Conservation (phyloP, 1,140 invertebrate species). For the Drosophila miranda region DNA sequence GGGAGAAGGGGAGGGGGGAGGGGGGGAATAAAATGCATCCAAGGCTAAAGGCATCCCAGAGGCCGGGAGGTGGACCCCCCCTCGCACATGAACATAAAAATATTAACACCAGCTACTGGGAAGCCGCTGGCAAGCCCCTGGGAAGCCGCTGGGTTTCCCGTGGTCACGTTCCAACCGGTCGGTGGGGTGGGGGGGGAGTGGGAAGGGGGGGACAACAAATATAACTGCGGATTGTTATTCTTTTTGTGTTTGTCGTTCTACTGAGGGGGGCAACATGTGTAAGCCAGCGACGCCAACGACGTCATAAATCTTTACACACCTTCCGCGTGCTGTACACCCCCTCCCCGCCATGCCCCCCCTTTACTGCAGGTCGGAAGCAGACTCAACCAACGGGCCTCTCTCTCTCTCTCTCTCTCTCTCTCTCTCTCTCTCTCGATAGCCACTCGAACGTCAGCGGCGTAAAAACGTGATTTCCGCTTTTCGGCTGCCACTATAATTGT, state of each 20-base stretch:
- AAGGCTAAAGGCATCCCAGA: neutral
- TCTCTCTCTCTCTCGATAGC: constrained; percentile 24
- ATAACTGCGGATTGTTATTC: constrained; percentile 39
- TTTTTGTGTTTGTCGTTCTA: constrained; percentile 23
- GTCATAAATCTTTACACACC: constrained; percentile 72
- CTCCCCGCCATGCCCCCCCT: constrained; percentile 22
- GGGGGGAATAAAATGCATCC: constrained; percentile 33
- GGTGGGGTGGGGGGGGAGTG: neutral
- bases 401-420: neutral
- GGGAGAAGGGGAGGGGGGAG: too few species aligned
- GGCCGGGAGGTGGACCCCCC: constrained; percentile 16
- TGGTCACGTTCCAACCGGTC: constrained; percentile 53
- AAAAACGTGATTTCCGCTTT: constrained; percentile 78
- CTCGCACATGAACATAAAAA: constrained; percentile 41
- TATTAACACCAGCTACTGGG: constrained; percentile 62
- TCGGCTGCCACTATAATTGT: constrained; percentile 56
- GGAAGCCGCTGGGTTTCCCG: constrained; percentile 20
- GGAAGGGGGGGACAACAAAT: constrained; percentile 19
- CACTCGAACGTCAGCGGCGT: constrained; percentile 58
- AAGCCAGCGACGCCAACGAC: constrained; percentile 50
- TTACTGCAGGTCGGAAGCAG: constrained; percentile 50
- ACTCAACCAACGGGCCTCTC: neutral
- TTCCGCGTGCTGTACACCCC: constrained; percentile 29
- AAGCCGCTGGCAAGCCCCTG: constrained; percentile 13
- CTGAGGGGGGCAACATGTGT: constrained; percentile 51